Conservation (phyloP, 2,888 invertebrate genomes). For the Dolomedes plantarius region DNA sequence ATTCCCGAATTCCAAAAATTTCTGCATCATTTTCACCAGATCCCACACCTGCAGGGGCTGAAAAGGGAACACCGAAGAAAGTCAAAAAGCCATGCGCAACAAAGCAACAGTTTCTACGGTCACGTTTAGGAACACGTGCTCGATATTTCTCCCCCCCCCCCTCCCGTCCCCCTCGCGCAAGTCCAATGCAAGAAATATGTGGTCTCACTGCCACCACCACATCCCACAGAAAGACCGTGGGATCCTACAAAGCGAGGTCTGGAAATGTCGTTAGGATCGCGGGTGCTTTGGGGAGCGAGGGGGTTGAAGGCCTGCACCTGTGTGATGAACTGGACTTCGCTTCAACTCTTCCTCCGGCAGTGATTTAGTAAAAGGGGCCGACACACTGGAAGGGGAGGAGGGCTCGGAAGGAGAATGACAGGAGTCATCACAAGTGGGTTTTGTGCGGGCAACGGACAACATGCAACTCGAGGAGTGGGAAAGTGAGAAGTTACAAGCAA, state of each 20-base stretch:
- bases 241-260: background rate
- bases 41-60: background rate
- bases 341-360: constrained; percentile 2
- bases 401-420: background rate
- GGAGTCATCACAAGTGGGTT: constrained; percentile 8
- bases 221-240: background rate
- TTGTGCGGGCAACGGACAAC: background rate
- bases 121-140: constrained; percentile 1
- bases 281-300: background rate
- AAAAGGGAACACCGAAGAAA: background rate
- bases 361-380: constrained; percentile 62
- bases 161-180: background rate
- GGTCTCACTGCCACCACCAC: background rate
- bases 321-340: constrained; percentile 21
- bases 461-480: background rate
- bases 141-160: background rate
- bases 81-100: constrained; percentile 9
- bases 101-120: background rate
- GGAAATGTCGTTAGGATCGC: background rate
- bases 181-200: background rate
- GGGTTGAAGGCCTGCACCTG: background rate
- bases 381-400: background rate
- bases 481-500: background rate
- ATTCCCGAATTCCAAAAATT: background rate
- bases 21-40: background rate